Conservation (phyloP, 2,888 invertebrate genomes). For the Druceiella hillmani region DNA sequence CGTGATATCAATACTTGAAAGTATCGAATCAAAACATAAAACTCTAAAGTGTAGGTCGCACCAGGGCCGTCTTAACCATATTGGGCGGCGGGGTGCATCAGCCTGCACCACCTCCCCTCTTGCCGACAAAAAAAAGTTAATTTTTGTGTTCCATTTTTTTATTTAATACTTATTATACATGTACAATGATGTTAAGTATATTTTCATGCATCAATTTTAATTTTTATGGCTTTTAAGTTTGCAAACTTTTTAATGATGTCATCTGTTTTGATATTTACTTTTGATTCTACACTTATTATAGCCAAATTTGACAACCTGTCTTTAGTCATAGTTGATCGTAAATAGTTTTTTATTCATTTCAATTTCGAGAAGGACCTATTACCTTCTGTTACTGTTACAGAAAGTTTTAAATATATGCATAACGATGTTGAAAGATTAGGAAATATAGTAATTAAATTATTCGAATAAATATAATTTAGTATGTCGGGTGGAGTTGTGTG, state of each 20-base stretch:
- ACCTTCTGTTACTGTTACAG: background rate
- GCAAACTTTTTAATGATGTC: background rate
- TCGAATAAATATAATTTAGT: background rate
- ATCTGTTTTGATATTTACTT: background rate
- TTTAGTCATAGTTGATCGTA: background rate
- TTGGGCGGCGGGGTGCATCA: too few species aligned
- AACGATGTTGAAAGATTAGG: background rate
- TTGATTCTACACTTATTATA: background rate
- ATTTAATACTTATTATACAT: too few species aligned
- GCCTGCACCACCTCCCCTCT: too few species aligned
- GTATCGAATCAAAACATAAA: too few species aligned
- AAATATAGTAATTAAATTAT: conserved; percentile 1
- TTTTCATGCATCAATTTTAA: background rate
- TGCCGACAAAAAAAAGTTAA: too few species aligned
- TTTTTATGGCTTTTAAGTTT: background rate
- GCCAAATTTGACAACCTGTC: background rate
- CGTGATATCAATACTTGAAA: too few species aligned
- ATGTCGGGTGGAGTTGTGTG: conserved; percentile 1
- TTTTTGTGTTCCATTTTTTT: too few species aligned
- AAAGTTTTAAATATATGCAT: background rate
- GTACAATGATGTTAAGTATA: too few species aligned
- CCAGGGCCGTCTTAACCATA: too few species aligned
- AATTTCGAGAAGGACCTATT: background rate
- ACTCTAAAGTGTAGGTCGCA: too few species aligned
- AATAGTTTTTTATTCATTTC: background rate